Conservation (phyloP, 2,888 invertebrate genomes). For the Malachius bipustulatus region DNA sequence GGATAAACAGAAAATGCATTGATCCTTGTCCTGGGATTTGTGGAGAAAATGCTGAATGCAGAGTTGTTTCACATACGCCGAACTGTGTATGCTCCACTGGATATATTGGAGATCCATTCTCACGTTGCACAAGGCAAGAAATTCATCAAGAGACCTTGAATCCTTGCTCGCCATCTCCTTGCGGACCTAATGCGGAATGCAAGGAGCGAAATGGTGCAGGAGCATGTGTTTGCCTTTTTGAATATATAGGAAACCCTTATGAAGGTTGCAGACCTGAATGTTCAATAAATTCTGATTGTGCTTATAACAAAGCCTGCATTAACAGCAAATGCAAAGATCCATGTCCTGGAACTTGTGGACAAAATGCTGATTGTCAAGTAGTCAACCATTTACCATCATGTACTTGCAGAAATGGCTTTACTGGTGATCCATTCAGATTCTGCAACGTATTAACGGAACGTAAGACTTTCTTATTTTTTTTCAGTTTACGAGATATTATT, state of each 20-base stretch:
- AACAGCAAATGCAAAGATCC: constrained; percentile 46
- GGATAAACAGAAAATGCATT: constrained; percentile 61
- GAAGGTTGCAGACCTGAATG: constrained; percentile 48
- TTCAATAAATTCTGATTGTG: constrained; percentile 43
- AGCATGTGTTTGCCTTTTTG: constrained; percentile 41
- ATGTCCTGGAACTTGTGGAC: constrained; percentile 51
- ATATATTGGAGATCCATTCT: constrained; percentile 52
- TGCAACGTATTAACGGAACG: constrained; percentile 16
- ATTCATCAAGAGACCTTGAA: constrained; percentile 26
- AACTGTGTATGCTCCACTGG: constrained; percentile 51
- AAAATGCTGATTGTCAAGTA: constrained; percentile 49
- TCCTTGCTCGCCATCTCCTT: constrained; percentile 39
- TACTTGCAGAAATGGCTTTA: constrained; percentile 40
- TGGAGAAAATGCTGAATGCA: constrained; percentile 59
- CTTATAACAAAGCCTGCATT: constrained; percentile 43
- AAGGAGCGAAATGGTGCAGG: constrained; percentile 40
- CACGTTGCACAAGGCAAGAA: constrained; percentile 39
- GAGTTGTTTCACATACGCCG: constrained; percentile 59
- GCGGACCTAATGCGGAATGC: constrained; percentile 42
- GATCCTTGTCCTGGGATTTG: constrained; percentile 67
- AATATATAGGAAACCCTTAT: constrained; percentile 46
- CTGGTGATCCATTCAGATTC: constrained; percentile 37
- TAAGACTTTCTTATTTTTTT: too few relatives aligned
- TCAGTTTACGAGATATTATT: too few relatives aligned
- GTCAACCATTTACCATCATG: constrained; percentile 37